Conservation (phyloP, 2,113 vertebrate genomes). For the Salvator merianae region DNA sequence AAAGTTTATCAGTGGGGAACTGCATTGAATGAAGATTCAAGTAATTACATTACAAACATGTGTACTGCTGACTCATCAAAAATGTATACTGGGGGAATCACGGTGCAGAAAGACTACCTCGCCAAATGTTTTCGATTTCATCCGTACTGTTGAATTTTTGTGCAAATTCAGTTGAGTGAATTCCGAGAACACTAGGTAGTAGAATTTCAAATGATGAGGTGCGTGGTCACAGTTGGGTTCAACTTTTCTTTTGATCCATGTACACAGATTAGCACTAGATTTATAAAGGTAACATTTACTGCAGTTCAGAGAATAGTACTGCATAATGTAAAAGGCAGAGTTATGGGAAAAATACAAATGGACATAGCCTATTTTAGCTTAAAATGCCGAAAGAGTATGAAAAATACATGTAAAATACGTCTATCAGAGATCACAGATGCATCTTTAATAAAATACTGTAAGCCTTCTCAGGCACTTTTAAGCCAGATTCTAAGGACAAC, state of each 20-base stretch:
- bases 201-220: conserved; percentile 5
- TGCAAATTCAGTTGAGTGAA: not conserved
- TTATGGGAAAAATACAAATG: not conserved
- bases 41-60: not conserved
- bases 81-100: not conserved
- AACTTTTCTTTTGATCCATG: conserved; percentile 16
- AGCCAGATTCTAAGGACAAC: not conserved
- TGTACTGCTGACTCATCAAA: not conserved
- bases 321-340: not conserved
- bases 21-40: conserved; percentile 1
- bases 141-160: not conserved
- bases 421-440: not conserved
- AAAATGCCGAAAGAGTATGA: not conserved
- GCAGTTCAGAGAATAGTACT: not conserved
- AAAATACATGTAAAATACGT: not conserved
- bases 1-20: not conserved
- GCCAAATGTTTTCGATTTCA: not conserved
- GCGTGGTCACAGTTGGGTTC: conserved; percentile 3
- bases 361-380: not conserved
- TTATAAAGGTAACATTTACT: not conserved
- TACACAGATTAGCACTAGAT: conserved; percentile 10
- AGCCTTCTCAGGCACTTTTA: not conserved
- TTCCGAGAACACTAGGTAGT: conserved; percentile 4
- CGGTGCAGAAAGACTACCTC: not conserved
- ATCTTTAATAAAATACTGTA: not conserved